These are phyloP conservation scores for Lasioglossum villosulum DNA, from an alignment of 2,888 invertebrate genomes.

Conservation along the genomic window DNA sequence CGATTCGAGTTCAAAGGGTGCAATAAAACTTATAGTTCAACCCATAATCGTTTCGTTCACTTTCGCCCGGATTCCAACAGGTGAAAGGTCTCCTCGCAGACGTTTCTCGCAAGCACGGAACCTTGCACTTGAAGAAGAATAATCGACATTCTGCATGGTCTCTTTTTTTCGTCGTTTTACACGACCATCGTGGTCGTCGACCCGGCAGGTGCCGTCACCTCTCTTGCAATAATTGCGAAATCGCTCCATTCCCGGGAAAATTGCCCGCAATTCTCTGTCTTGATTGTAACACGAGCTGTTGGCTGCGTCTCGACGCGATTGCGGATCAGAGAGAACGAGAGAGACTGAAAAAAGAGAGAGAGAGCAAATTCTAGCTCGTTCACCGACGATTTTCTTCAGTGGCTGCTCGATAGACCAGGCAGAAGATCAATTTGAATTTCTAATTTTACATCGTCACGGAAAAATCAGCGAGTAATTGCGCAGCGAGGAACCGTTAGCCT, in stretches of 20 bases:
- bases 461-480: constrained; percentile 34
- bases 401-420: not conserved
- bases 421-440: constrained; percentile 42
- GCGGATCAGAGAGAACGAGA: not conserved
- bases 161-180: not conserved
- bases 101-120: not conserved
- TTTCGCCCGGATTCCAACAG: not conserved
- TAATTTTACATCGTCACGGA: constrained; percentile 32
- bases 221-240: constrained; percentile 54
- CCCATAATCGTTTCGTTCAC: not conserved
- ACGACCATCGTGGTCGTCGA: constrained; percentile 29
- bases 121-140: constrained; percentile 5
- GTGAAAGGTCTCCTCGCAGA: not conserved
- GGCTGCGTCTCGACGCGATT: constrained; percentile 3
- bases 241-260: constrained; percentile 52
- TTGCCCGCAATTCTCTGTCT: constrained; percentile 46
- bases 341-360: not conserved
- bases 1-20: not conserved
- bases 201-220: constrained; percentile 25
- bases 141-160: not conserved
- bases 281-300: constrained; percentile 31
- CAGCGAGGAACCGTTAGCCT: constrained; percentile 12
- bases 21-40: not conserved
- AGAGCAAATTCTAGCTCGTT: constrained; percentile 18
- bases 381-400: not conserved